Conservation (phyloP, 1,140 invertebrate species). For the Fopius arisanus region DNA sequence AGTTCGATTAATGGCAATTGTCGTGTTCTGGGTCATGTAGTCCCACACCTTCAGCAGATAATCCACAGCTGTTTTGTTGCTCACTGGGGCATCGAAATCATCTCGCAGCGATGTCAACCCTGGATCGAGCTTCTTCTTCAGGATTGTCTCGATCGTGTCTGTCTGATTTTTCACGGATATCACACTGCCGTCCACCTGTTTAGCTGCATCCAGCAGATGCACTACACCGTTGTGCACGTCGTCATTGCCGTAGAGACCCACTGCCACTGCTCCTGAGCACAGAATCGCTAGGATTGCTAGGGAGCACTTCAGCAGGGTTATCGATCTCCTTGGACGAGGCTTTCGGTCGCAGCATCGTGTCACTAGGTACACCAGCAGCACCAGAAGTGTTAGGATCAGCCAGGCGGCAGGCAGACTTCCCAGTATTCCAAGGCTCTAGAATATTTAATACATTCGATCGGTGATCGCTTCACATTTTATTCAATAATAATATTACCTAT, state of each 20-base stretch:
- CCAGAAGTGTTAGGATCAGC: slow-evolving; percentile 86
- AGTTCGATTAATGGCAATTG: slow-evolving; percentile 74
- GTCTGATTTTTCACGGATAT: slow-evolving; percentile 79
- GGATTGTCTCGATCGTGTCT: slow-evolving; percentile 66
- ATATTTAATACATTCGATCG: neutral
- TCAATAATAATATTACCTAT: too few species aligned
- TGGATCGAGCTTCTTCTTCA: slow-evolving; percentile 73
- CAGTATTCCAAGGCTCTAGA: slow-evolving; percentile 87
- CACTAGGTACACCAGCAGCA: slow-evolving; percentile 88
- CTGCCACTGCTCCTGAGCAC: slow-evolving; percentile 79
- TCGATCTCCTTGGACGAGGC: slow-evolving; percentile 82
- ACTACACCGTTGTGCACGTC: slow-evolving; percentile 89
- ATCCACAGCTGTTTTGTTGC: slow-evolving; percentile 76
- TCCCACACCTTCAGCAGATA: slow-evolving; percentile 72
- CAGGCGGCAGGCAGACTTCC: slow-evolving; percentile 89
- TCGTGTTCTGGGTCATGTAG: slow-evolving; percentile 74
- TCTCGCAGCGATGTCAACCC: slow-evolving; percentile 75
- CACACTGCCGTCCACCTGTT: slow-evolving; percentile 79
- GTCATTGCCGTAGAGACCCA: slow-evolving; percentile 92
- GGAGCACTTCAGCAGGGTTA: slow-evolving; percentile 83
- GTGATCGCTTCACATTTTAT: too few species aligned
- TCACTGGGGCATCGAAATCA: slow-evolving; percentile 76
- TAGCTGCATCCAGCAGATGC: slow-evolving; percentile 79
- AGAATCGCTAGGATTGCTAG: slow-evolving; percentile 85
- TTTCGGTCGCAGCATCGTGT: slow-evolving; percentile 93